Evolutionary conservation across 2,888 invertebrate species (phyloP), one percentile per base, ranked within the genome.

Genomic region (Hypomecis punctinalis): DNA sequence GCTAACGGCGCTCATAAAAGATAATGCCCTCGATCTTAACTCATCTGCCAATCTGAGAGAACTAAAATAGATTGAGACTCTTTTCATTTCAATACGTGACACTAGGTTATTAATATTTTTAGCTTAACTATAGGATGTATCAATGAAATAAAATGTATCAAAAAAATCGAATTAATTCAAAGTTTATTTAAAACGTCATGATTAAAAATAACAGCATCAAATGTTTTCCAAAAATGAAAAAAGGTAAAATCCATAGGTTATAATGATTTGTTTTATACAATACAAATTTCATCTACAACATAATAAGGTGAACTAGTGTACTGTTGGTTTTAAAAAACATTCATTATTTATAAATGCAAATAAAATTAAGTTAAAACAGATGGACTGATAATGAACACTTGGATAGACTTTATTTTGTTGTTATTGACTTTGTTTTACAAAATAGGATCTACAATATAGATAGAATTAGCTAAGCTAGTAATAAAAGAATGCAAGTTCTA

Each of bases 131-230:
- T 8, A 40, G 3, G 42, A 40, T 5, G 40, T 23, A 42, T 23
- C 13, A 1, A 10, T 52, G 23, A 71, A 73, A 70, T 69, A 63
- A 74, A 76, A 80, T 71, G 70, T 66, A 74, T 35, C 73, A 74
- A 63, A 61, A n/a, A 61, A 56, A 69, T 75, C 78, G 73, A 85
- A 85, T 84, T 89, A 86, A 86, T 84, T 83, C 81, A 90, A 86
- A 88, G 84, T 92, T 91, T 91, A 92, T 90, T 91, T 77, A 85
- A 88, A 91, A 89, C 89, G 86, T 88, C 88, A 89, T 90, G 89
- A 92, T 91, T 88, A 86, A 74, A 89, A 85, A 81, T 89, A 91
- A 92, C 89, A 88, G 85, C 86, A 82, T 89, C 86, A 88, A 89
- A 88, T 81, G 84, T 82, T 78, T 84, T 89, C 83, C 79, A 85